Evolutionary conservation across 1,140 invertebrate genomes (phyloP).

Genomic region (Drosophila equinoxialis): DNA sequence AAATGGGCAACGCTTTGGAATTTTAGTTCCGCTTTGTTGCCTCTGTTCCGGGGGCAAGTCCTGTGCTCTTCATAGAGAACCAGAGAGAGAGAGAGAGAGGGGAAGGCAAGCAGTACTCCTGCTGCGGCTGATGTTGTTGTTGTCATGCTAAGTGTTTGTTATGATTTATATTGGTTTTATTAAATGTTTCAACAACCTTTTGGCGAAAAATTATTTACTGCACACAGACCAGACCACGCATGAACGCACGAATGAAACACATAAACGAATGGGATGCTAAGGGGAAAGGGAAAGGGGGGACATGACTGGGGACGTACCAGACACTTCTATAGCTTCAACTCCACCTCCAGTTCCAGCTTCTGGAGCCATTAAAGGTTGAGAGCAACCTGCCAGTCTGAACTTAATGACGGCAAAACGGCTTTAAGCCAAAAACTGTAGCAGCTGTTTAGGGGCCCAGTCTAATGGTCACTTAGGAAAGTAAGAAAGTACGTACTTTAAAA

Average conservation of each 20-base stretch:
- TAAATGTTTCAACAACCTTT: slow-evolving; percentile 81
- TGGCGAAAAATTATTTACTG: slow-evolving; percentile 79
- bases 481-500: neutral
- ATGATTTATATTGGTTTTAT: slow-evolving; percentile 82
- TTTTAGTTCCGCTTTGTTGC: slow-evolving; percentile 80
- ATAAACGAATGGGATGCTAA: neutral
- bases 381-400: slow-evolving; percentile 15
- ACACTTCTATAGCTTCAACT: slow-evolving; percentile 7
- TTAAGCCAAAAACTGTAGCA: slow-evolving; percentile 26
- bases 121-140: slow-evolving; percentile 35
- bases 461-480: slow-evolving; percentile 21
- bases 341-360: neutral
- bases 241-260: slow-evolving; percentile 35
- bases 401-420: slow-evolving; percentile 37
- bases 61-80: neutral
- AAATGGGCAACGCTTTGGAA: slow-evolving; percentile 79
- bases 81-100: neutral
- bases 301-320: slow-evolving; percentile 4
- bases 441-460: slow-evolving; percentile 11
- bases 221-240: slow-evolving; percentile 47
- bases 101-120: neutral
- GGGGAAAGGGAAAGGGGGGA: neutral
- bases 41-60: slow-evolving; percentile 7
- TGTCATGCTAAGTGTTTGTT: slow-evolving; percentile 76
- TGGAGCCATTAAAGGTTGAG: slow-evolving; percentile 35